Base-by-base conservation (phyloP, 2,888 invertebrate genomes). In the Eristalis intricaria region DNA sequence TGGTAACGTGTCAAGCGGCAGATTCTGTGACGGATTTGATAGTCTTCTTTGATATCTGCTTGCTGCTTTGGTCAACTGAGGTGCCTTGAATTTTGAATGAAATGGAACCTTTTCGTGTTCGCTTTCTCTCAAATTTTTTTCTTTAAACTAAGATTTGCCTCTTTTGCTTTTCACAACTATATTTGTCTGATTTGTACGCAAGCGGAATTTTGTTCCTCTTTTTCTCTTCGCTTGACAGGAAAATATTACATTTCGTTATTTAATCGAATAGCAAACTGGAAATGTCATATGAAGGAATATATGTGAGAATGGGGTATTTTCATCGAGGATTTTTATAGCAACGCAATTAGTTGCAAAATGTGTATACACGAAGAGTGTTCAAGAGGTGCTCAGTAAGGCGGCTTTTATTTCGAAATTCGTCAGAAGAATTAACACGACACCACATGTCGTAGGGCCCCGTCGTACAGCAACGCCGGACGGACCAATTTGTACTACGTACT, bases 171-270 rank as follows among this genome's bases (percentile, higher is more conserved):
- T 2, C 38, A 43, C 40, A 22, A 23, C 13, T 71, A 15, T 71
- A 60, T 71, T 71, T 71, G 50, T 19, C 38, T n/a, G 61, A 71
- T 35, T 63, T 71, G 58, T 79, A 71, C 79, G 79, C 79, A 79
- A 71, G 71, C 64, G 70, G 35, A 58, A 22, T 29, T 29, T 64
- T 78, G 32, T 64, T 40, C 40, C 23, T 61, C 23, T 15, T 65
- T 69, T 71, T n/a, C 22, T 22, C 11, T 22, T 10, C 8, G 13
- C 15, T 35, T 79, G 79, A 71, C 71, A 71, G 79, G 22, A 58
- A 65, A 65, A 64, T 32, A 19, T 19, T 19, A 56, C 58, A 22
- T 58, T 19, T 63, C 19, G 19, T 65, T 26, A 23, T 60, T 15
- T 15, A 26, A 23, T 13, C n/a, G 4, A 1, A 22, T 0, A 43